phyloP scores from a whole-genome alignment of 30 jellyfish, hydroid and myxozoan genomes.

The Nemopilema nomurai region DNA sequence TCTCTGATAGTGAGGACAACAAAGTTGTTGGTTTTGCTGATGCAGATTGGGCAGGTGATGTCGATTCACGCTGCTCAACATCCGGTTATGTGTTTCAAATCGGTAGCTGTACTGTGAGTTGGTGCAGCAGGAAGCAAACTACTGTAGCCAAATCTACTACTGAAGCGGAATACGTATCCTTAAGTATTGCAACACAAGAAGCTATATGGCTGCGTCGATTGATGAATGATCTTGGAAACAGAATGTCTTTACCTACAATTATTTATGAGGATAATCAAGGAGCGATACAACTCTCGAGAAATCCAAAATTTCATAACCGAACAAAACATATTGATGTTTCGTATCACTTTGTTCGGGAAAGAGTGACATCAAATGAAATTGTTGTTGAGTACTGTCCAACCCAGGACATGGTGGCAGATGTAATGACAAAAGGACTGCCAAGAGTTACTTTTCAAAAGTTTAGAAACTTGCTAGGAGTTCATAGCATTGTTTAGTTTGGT shows the following conservation, averaged over 20 bases:
- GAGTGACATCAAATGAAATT: slow-evolving; percentile 5
- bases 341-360: slow-evolving; percentile 26
- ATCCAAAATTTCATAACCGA: slow-evolving; percentile 23
- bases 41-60: slow-evolving; percentile 72
- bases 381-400: slow-evolving; percentile 24
- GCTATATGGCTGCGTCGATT: slow-evolving; percentile 36
- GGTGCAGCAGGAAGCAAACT: slow-evolving; percentile 63
- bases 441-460: slow-evolving; percentile 5
- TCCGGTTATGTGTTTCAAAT: slow-evolving; percentile 51
- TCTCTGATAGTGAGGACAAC: background rate
- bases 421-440: slow-evolving; percentile 19
- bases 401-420: slow-evolving; percentile 25
- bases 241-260: background rate
- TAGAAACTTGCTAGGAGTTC: background rate
- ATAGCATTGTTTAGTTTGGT: background rate
- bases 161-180: slow-evolving; percentile 61
- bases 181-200: slow-evolving; percentile 31
- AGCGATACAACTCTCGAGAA: slow-evolving; percentile 33
- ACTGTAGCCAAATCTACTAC: slow-evolving; percentile 57
- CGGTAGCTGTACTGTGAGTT: slow-evolving; percentile 34
- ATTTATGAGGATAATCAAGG: slow-evolving; percentile 48
- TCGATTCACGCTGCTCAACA: slow-evolving; percentile 27
- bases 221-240: slow-evolving; percentile 30
- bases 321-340: background rate
- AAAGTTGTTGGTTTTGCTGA: slow-evolving; percentile 31